These are phyloP conservation scores for Panurus biarmicus DNA, from an alignment of 2,113 vertebrate genomes.

Conservation along the genomic window DNA sequence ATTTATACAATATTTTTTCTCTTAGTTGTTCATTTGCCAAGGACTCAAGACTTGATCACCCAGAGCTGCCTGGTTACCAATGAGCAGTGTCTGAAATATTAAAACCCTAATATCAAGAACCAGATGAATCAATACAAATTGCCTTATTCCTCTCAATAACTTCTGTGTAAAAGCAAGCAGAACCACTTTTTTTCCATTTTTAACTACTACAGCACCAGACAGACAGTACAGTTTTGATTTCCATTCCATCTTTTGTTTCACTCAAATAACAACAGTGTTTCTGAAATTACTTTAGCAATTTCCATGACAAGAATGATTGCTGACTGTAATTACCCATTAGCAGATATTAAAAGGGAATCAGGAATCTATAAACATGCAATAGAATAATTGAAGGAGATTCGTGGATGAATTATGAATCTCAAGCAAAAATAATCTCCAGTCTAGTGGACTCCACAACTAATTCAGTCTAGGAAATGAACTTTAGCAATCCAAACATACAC, in stretches of 20 bases:
- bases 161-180: neutral
- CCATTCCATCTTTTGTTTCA: neutral
- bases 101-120: neutral
- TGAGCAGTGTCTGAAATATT: neutral
- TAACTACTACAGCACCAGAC: neutral
- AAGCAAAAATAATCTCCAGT: conserved; percentile 2
- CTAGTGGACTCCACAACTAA: neutral
- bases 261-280: neutral
- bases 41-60: neutral
- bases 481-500: neutral
- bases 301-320: neutral
- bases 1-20: neutral
- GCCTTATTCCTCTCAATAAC: neutral
- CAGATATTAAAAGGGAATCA: conserved; percentile 10
- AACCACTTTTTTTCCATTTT: neutral
- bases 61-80: neutral
- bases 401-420: neutral
- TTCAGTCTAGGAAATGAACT: neutral
- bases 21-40: neutral
- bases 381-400: conserved; percentile 21
- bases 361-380: neutral
- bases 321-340: conserved; percentile 28
- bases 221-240: neutral
- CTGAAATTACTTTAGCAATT: conserved; percentile 9
- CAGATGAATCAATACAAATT: neutral